phyloP scores from a whole-genome alignment of 2,888 invertebrate species.

The Trachelus troglodyta region DNA sequence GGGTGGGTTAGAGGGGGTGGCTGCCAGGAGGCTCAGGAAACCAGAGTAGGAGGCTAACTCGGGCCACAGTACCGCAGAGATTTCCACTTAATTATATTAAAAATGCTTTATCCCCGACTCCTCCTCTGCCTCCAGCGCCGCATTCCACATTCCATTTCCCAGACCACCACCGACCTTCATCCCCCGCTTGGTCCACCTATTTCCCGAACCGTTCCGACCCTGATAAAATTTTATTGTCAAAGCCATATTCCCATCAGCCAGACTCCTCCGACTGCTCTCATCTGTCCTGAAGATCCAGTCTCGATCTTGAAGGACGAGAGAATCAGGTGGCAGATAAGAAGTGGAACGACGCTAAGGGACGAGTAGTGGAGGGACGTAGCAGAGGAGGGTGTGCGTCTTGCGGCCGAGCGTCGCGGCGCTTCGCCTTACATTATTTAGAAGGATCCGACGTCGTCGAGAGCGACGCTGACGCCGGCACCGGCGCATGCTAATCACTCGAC shows the following conservation, averaged over 20 bases:
- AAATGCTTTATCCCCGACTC: constrained; percentile 54
- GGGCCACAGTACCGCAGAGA: constrained; percentile 53
- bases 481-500: constrained; percentile 71
- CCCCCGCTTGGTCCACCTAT: not conserved
- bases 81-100: constrained; percentile 66
- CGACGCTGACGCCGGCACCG: constrained; percentile 42
- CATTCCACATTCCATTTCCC: not conserved
- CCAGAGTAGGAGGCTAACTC: not conserved
- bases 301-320: not conserved
- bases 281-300: not conserved
- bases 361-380: not conserved
- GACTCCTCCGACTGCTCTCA: not conserved
- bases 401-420: constrained; percentile 39
- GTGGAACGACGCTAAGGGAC: not conserved
- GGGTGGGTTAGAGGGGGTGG: constrained; percentile 10
- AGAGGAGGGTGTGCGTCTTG: not conserved
- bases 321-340: not conserved
- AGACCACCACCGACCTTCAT: not conserved
- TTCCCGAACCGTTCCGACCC: not conserved
- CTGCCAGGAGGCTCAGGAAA: constrained; percentile 15
- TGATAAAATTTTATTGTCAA: not conserved
- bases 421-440: constrained; percentile 63
- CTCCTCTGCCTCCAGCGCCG: not conserved
- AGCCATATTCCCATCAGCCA: not conserved
- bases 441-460: constrained; percentile 42